A percentile compares a stretch with the other conserved stretches of the same genome.
phyloP scores from a whole-genome alignment of 2,113 vertebrate genomes.

The Alligator sinensis region DNA sequence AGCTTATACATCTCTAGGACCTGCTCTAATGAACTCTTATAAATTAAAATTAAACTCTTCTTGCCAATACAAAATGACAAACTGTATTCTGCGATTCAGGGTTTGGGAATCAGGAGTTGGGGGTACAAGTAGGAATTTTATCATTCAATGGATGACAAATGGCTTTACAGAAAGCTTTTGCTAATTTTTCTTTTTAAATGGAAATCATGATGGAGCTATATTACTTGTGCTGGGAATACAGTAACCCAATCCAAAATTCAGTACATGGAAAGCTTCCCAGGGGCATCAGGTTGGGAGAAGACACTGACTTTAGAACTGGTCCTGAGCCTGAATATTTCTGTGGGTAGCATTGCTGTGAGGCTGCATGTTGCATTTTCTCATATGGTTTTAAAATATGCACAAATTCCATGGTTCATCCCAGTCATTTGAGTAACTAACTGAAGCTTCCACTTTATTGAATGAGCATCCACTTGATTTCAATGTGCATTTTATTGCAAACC shows the following conservation, averaged over 20 bases:
- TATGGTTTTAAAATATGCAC: accelerated
- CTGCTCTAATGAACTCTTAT: neutral
- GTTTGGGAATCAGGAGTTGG: too few species aligned
- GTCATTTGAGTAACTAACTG: neutral
- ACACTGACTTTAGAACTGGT: too few species aligned
- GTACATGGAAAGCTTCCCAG: too few species aligned
- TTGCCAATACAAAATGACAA: neutral
- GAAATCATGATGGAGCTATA: too few species aligned
- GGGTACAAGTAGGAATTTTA: too few species aligned
- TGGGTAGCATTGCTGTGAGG: neutral
- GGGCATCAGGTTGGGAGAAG: too few species aligned
- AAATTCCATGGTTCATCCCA: neutral
- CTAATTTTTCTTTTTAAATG: too few species aligned
- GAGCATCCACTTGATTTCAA: neutral
- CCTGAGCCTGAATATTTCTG: too few species aligned
- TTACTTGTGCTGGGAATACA: too few species aligned
- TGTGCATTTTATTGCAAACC: neutral
- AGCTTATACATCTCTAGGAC: neutral
- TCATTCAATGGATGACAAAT: too few species aligned
- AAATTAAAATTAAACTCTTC: neutral
- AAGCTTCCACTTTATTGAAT: neutral
- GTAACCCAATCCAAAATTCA: too few species aligned
- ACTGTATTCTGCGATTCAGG: neutral
- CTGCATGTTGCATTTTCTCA: neutral
- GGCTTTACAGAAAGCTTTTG: too few species aligned